Conservation (phyloP, 2,888 invertebrate species). For the Polyommatus icarus region DNA sequence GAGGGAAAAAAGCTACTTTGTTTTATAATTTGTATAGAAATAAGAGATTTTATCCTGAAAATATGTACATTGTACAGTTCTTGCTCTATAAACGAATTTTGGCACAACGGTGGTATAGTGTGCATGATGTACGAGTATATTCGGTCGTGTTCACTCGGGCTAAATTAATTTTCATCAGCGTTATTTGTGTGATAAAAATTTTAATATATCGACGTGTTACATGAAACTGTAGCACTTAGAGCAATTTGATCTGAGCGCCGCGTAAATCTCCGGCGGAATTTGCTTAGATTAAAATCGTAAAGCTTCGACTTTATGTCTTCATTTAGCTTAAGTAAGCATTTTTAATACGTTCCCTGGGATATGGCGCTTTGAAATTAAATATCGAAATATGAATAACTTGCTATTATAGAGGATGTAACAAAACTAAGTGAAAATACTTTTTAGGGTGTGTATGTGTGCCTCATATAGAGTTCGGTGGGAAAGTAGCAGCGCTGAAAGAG, state of each 20-base stretch:
- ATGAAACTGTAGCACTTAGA: conserved; percentile 45
- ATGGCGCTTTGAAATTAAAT: not conserved
- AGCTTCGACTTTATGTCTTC: conserved; percentile 47
- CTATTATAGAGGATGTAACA: too few species aligned
- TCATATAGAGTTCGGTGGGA: too few species aligned
- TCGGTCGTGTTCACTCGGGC: not conserved
- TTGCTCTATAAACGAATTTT: too few species aligned
- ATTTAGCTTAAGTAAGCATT: conserved; percentile 29
- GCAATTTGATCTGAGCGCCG: conserved; percentile 43
- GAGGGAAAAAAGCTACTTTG: too few species aligned
- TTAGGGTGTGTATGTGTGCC: too few species aligned
- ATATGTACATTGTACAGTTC: too few species aligned
- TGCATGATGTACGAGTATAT: too few species aligned
- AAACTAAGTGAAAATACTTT: too few species aligned
- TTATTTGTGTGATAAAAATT: not conserved
- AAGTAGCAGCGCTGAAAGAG: too few species aligned
- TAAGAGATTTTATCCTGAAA: too few species aligned
- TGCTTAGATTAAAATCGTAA: conserved; percentile 64
- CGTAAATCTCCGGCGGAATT: conserved; percentile 47
- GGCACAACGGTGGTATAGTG: too few species aligned
- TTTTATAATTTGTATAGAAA: too few species aligned
- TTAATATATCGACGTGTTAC: conserved; percentile 31
- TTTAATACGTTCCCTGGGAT: conserved; percentile 27
- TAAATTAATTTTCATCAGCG: not conserved
- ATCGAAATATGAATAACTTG: not conserved